Percentiles rank a stretch among this genome's conserved stretches.
Conservation (phyloP, 2,113 vertebrate genomes). For the Clarias gariepinus region DNA sequence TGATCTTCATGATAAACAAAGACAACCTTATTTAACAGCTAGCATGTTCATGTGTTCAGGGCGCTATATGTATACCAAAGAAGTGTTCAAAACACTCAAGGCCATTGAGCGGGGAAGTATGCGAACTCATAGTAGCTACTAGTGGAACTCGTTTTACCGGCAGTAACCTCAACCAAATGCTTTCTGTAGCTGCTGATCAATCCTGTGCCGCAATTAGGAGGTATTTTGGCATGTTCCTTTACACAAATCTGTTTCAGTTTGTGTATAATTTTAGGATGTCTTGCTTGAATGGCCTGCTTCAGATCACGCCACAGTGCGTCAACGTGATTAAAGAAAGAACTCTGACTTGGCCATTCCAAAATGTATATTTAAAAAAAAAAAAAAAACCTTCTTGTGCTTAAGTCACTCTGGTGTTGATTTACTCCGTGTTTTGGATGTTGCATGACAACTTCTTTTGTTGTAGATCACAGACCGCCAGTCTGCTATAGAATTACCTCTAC, state of each 20-base stretch:
- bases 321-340: conserved; percentile 7
- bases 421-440: not conserved
- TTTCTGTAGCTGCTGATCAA: conserved; percentile 21
- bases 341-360: not conserved
- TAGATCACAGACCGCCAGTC: not conserved
- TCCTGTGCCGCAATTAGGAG: conserved; percentile 1
- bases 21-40: not conserved
- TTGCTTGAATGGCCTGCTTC: conserved; percentile 17
- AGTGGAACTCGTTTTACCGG: not conserved
- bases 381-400: not conserved
- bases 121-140: not conserved
- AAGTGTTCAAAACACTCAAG: not conserved
- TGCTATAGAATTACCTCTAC: not conserved
- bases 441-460: conserved; percentile 16
- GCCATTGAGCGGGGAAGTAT: not conserved
- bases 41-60: not conserved
- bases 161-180: not conserved
- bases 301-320: conserved; percentile 16
- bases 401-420: not conserved
- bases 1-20: not conserved
- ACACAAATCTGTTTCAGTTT: conserved; percentile 15
- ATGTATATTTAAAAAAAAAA: not conserved
- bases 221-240: conserved; percentile 14
- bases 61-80: not conserved
- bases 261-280: conserved; percentile 13